Evolutionary conservation across 2,113 vertebrate genomes (phyloP), one percentile per base, ranked within the genome.

Genomic region (Urocynchramus pylzowi): DNA sequence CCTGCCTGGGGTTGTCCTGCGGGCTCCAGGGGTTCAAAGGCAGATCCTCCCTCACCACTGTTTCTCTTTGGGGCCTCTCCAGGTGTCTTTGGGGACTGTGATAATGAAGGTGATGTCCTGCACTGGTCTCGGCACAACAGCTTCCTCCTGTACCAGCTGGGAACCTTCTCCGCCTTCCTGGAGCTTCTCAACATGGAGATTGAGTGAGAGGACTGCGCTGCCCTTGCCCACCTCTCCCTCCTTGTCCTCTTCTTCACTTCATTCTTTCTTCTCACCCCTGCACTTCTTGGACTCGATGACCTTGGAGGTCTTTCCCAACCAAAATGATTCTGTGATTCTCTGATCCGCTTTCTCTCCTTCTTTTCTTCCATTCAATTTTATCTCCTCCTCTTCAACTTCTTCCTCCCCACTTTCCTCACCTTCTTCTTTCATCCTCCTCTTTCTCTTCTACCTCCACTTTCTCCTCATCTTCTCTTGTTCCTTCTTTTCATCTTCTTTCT

Each of bases 101-200:
- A 99, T 74, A 98, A 98, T 0, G 99, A 99, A 71, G 97, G 97
- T 0, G 99, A 99, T 6, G 99, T 99, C 73, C 98, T 99, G 31
- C 97, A 97, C 97, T 99, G 99, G 99, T 99, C 99, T 87, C 98
- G 99, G 59, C 98, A 99, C 98, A 99, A 99, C 94, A 98, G 99
- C 97, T 99, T 99, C 95, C 98, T 99, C 44, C 98, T 99, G 24
- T 99, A 99, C 78, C 98, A 98, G 92, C 99, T 99, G 99, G 99
- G 99, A 49, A 99, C 99, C 80, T 99, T 99, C 98, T 98, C 98
- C 0, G 98, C 99, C 19, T 98, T 99, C 96, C 98, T 99, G 98
- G 99, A 99, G 96, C 98, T 99, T 21, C 99, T 99, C 80, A 99
- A 98, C 98, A 99, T 99, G 99, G 99, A 99, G 97, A 99, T 99